Conservation (phyloP, 2,113 vertebrate genomes). For the Urocolius indicus region DNA sequence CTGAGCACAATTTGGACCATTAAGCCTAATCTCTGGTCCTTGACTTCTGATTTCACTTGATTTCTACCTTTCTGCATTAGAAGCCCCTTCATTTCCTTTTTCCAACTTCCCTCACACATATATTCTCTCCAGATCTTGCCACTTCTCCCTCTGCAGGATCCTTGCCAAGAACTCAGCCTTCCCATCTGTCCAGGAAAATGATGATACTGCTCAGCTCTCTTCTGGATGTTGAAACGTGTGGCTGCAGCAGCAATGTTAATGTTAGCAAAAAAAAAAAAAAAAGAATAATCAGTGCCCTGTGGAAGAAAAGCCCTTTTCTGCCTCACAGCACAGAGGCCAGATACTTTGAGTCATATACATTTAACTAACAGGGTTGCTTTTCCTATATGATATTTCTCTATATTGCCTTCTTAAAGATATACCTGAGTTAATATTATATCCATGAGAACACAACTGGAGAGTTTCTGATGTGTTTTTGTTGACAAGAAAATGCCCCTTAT, state of each 20-base stretch:
- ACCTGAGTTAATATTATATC: neutral
- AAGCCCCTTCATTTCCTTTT: conserved; percentile 5
- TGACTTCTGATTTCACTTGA: neutral
- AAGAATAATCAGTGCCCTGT: neutral
- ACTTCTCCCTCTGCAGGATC: conserved; percentile 5
- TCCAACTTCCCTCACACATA: neutral
- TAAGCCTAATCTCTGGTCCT: neutral
- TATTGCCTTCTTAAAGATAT: neutral
- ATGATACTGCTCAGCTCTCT: conserved; percentile 29
- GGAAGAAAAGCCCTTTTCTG: neutral
- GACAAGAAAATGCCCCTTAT: neutral
- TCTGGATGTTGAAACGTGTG: conserved; percentile 8
- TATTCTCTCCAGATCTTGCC: neutral
- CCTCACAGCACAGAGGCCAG: neutral
- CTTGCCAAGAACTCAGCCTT: conserved; percentile 40
- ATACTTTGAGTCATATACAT: neutral
- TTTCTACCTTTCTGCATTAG: neutral
- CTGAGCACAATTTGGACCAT: neutral
- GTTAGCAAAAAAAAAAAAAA: neutral
- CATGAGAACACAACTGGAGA: neutral
- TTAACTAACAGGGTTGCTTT: neutral
- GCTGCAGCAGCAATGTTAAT: conserved; percentile 1
- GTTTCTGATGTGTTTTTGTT: neutral
- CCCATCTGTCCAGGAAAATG: conserved; percentile 46
- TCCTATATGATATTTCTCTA: neutral